Conservation (phyloP, 2,113 vertebrate species). For the Pedionomus torquatus region DNA sequence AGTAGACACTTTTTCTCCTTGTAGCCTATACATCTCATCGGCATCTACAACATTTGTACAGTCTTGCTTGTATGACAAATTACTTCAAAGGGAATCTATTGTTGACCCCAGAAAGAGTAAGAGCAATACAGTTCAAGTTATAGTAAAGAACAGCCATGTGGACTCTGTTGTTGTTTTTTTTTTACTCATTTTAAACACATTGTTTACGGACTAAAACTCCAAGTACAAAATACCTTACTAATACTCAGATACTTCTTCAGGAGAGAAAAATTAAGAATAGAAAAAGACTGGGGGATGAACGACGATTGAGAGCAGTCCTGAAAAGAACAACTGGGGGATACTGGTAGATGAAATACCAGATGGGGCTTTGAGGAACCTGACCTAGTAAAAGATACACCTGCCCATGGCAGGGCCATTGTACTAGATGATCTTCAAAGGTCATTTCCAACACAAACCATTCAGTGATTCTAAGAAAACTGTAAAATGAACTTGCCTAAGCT, state of each 20-base stretch:
- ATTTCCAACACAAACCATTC: neutral
- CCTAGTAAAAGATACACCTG: neutral
- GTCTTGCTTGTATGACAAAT: neutral
- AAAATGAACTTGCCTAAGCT: neutral
- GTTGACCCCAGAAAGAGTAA: neutral
- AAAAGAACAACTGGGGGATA: neutral
- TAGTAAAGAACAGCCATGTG: neutral
- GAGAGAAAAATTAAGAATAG: neutral
- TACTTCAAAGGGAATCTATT: neutral
- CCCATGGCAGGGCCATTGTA: neutral
- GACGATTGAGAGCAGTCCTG: neutral
- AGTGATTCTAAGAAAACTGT: neutral
- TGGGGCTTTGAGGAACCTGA: neutral
- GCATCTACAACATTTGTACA: neutral
- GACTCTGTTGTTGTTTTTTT: neutral
- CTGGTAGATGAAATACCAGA: neutral
- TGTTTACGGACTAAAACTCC: neutral
- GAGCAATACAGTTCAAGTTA: neutral
- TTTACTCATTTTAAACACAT: neutral
- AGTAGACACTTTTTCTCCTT: neutral
- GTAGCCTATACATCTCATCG: neutral
- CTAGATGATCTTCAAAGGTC: neutral
- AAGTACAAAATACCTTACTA: neutral
- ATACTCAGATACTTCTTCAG: neutral
- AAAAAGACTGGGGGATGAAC: neutral